Evolutionary conservation across 2,113 vertebrate species (phyloP).

Genomic region (Agapornis roseicollis): DNA sequence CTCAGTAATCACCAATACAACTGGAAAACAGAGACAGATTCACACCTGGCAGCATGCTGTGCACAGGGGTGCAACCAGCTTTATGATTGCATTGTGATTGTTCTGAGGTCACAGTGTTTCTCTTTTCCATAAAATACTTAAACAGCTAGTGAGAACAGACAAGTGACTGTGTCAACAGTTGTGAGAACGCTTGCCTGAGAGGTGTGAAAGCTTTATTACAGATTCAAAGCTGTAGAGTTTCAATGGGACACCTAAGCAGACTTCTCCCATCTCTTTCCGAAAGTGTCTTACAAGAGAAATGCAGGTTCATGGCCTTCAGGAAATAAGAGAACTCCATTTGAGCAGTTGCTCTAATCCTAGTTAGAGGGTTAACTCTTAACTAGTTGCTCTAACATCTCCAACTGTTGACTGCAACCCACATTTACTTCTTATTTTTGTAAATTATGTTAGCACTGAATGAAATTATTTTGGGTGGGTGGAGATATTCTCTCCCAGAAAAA

Average conservation of each 20-base stretch:
- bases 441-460: neutral
- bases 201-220: constrained; percentile 29
- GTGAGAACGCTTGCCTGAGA: neutral
- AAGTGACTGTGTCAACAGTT: neutral
- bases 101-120: neutral
- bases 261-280: neutral
- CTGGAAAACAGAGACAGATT: neutral
- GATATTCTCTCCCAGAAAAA: neutral
- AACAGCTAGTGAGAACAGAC: neutral
- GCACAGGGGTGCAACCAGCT: neutral
- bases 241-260: neutral
- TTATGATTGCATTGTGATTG: fast-evolving
- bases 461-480: neutral
- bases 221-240: neutral
- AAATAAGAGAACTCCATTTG: neutral
- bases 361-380: neutral
- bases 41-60: fast-evolving
- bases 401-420: neutral
- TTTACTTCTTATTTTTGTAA: neutral
- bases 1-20: neutral
- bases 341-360: neutral
- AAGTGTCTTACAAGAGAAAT: neutral
- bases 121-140: neutral
- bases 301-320: neutral
- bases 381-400: neutral